These are phyloP conservation scores for Campodea augens DNA, from an alignment of 1,140 invertebrate genomes.

Conservation along the genomic window DNA sequence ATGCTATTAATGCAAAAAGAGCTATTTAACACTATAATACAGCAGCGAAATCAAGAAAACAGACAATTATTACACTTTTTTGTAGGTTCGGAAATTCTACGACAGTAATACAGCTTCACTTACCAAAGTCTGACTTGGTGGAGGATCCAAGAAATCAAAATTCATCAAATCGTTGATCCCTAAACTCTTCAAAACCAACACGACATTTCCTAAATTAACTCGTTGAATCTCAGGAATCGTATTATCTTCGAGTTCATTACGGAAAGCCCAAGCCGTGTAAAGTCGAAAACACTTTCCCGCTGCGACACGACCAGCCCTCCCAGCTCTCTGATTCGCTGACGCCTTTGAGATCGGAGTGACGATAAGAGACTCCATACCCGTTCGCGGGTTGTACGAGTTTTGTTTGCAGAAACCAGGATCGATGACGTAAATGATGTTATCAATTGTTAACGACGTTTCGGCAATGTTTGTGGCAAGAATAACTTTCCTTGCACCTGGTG, in stretches of 20 bases:
- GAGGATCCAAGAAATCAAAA: constrained; percentile 97
- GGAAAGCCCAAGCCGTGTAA: constrained; percentile 93
- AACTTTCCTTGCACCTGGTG: constrained; percentile 83
- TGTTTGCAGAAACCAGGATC: constrained; percentile 99
- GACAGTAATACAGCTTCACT: too few relatives aligned
- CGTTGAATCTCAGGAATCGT: constrained; percentile 95
- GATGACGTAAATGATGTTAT: constrained; percentile 98
- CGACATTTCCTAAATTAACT: constrained; percentile 94
- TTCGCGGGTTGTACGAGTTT: constrained; percentile 95
- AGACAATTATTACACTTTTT: too few relatives aligned
- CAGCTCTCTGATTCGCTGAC: constrained; percentile 85
- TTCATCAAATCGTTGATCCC: constrained; percentile 95
- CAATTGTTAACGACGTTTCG: constrained; percentile 96
- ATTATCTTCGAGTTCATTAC: constrained; percentile 94
- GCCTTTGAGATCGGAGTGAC: constrained; percentile 94
- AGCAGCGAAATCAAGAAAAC: too few relatives aligned
- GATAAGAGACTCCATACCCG: constrained; percentile 94
- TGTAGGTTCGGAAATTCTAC: too few relatives aligned
- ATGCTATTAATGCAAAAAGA: too few relatives aligned
- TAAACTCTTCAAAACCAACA: constrained; percentile 87
- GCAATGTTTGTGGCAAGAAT: constrained; percentile 98
- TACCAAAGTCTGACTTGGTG: constrained; percentile 89
- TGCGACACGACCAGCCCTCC: constrained; percentile 75
- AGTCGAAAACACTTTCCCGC: constrained; percentile 95
- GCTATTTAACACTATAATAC: too few relatives aligned